Percentiles rank a stretch among this genome's conserved stretches.
phyloP scores from a whole-genome alignment of 2,888 invertebrate species.

The Harpalus rubripes region DNA sequence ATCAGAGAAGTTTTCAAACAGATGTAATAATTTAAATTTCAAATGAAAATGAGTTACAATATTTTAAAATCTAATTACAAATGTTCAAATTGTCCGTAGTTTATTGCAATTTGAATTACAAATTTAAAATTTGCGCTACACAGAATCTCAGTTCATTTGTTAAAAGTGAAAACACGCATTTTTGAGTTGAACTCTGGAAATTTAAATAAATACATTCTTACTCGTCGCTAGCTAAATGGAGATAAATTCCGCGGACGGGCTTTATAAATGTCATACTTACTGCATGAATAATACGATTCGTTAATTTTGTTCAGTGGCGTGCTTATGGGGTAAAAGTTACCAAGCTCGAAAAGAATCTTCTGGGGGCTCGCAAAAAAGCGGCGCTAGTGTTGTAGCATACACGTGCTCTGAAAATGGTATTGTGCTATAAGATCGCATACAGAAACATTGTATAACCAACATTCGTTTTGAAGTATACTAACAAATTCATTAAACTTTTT shows the following conservation, averaged over 20 bases:
- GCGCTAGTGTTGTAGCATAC: too few relatives aligned
- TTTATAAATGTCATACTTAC: slow-evolving; percentile 65
- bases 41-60: slow-evolving; percentile 38
- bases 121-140: slow-evolving; percentile 30
- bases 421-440: too few relatives aligned
- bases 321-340: slow-evolving; percentile 6
- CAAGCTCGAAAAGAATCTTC: neutral
- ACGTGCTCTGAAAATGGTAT: too few relatives aligned
- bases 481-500: too few relatives aligned
- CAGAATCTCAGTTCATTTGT: slow-evolving; percentile 39
- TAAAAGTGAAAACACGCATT: slow-evolving; percentile 35
- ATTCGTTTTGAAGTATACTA: too few relatives aligned
- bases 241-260: slow-evolving; percentile 57
- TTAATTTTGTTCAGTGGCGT: slow-evolving; percentile 45
- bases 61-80: slow-evolving; percentile 41
- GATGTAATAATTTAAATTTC: slow-evolving; percentile 29
- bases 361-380: too few relatives aligned
- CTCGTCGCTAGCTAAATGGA: slow-evolving; percentile 44
- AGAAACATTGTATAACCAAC: too few relatives aligned
- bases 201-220: slow-evolving; percentile 61
- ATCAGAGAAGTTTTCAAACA: neutral
- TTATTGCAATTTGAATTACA: slow-evolving; percentile 53
- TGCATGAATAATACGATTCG: slow-evolving; percentile 64
- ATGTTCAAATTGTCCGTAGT: slow-evolving; percentile 21
- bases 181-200: slow-evolving; percentile 43